Base-by-base conservation (phyloP, 2,113 vertebrate species). In the Capreolus pygargus region DNA sequence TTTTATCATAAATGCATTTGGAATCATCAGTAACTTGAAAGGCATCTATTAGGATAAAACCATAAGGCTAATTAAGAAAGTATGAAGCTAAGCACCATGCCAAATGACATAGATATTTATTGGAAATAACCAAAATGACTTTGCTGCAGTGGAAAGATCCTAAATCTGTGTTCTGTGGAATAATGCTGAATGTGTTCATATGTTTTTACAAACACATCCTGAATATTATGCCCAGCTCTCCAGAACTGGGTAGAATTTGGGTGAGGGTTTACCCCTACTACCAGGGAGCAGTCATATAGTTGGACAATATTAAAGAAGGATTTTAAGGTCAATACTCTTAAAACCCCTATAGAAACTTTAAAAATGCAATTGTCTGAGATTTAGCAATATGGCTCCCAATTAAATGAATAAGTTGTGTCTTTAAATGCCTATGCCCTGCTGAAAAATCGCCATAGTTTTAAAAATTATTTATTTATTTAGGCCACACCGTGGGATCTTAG, bases 1-100 rank as follows among this genome's bases (percentile, higher is more conserved):
- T 95, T 92, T 85, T 57, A 76, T 78, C 96, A 47, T 45, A 86
- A 95, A 86, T 89, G 82, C n/a, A 52, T 86, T 54, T 96, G 39
- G 55, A n/a, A 50, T 58, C 52, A 64, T 55, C 60, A 27, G 52
- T 81, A 83, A 97, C 97, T 98, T 97, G 74, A 97, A 97, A 96
- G 91, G 1, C 70, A 97, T 97, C 85, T 97, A 86, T 97, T 94
- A 76, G 54, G 58, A 96, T 93, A 91, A 89, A 97, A 91, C 94
- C 95, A 89, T 76, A 78, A 50, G 89, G 47, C 95, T 98, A 95
- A 98, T 98, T 98, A 97, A 89, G 96, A 97, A 97, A 97, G 94
- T 89, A 60, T 86, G 95, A 83, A 30, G 19, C 89, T 83, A 93
- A 96, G 67, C 33, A 52, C 79, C n/a, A 2, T 92, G 93, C 93